These are phyloP conservation scores for Cranoglanis bouderius DNA, from an alignment of 2,113 vertebrate genomes.

Conservation along the genomic window DNA sequence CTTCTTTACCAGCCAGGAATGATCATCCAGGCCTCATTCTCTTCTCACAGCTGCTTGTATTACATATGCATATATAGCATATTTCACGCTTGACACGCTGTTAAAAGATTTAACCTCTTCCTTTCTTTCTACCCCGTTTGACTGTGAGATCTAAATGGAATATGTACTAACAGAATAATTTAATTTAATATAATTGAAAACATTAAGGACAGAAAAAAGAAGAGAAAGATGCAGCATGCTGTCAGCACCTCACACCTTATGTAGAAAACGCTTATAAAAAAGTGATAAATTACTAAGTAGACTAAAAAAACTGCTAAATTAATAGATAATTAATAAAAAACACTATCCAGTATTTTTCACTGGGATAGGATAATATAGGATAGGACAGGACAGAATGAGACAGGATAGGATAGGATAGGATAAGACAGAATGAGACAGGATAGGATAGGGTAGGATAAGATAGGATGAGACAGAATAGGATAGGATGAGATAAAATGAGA, in stretches of 20 bases:
- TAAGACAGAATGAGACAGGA: too few species aligned
- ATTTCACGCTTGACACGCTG: neutral
- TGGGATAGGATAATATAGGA: neutral
- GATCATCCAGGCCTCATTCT: conserved; percentile 24
- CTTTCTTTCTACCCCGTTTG: neutral
- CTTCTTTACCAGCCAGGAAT: conserved; percentile 16
- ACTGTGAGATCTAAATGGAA: neutral
- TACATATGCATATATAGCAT: conserved; percentile 15
- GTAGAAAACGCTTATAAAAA: conserved; percentile 59
- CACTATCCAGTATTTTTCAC: conserved; percentile 57
- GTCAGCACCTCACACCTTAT: conserved; percentile 80
- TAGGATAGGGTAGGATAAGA: neutral
- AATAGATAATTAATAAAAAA: conserved; percentile 57
- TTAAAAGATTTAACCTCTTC: neutral
- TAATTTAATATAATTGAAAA: neutral
- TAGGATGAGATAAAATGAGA: neutral
- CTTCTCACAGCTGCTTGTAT: conserved; percentile 50
- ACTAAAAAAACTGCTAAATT: neutral
- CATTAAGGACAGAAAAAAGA: neutral
- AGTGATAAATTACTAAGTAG: neutral
- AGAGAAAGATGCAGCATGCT: conserved; percentile 71
- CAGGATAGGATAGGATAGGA: neutral
- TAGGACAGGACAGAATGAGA: neutral
- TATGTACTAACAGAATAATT: neutral
- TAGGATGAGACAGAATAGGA: fast-evolving